These are phyloP conservation scores for Trachops cirrhosus DNA, from an alignment of 2,797 vertebrate genomes.

Conservation along the genomic window DNA sequence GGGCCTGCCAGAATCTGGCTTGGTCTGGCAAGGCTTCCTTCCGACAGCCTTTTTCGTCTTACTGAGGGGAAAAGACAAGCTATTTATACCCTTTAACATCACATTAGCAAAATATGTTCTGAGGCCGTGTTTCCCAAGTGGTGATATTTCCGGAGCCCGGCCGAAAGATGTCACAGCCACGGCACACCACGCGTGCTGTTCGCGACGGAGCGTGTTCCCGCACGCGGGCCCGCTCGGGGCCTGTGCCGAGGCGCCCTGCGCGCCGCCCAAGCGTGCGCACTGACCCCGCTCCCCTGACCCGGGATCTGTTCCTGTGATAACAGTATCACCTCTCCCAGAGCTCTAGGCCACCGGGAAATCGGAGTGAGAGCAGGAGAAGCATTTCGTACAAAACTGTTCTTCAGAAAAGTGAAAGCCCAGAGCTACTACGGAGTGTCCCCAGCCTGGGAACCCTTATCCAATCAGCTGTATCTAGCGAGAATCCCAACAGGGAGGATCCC, in stretches of 20 bases:
- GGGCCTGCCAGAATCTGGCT: fast-evolving
- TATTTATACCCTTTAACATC: neutral
- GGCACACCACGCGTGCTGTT: neutral
- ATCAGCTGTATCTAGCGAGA: neutral
- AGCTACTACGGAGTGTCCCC: neutral
- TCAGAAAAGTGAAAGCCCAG: neutral
- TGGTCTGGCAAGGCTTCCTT: neutral
- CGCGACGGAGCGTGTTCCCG: neutral
- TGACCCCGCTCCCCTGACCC: neutral
- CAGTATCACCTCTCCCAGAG: neutral
- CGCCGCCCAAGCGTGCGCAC: fast-evolving
- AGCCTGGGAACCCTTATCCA: neutral
- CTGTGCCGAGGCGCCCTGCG: neutral
- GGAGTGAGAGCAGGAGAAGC: neutral
- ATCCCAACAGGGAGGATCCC: too few species aligned
- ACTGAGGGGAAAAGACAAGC: neutral
- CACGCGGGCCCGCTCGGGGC: neutral
- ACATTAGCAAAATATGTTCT: neutral
- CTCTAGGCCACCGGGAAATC: too few species aligned
- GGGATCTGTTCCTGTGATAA: neutral
- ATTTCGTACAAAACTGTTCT: neutral
- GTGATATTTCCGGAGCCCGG: neutral
- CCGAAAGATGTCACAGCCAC: neutral
- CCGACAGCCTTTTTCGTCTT: neutral
- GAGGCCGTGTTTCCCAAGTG: neutral